Base-by-base conservation (phyloP, 2,113 vertebrate species). In the Glaucomys volans region DNA sequence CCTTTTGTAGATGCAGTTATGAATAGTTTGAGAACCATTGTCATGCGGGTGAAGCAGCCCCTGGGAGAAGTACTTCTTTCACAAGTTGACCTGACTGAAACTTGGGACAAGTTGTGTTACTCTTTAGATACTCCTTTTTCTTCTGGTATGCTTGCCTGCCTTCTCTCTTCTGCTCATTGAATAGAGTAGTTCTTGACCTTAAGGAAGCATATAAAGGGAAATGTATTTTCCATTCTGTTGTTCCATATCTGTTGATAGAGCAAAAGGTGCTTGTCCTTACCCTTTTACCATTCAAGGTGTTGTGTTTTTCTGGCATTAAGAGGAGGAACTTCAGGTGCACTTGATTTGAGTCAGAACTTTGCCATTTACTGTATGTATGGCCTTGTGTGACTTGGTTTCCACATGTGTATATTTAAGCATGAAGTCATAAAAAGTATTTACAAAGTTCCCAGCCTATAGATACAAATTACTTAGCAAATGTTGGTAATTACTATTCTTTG, bases 11-110 rank as follows among this genome's bases (percentile, higher is more conserved):
- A 86, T 84, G 24, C 77, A 94, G 1, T 67, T 71, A 1, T 54
- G 72, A n/a, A 66, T 83, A 83, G 59, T 81, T 86, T 71, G 86
- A 90, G 82, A 72, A 67, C 32, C n/a, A 47, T 86, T 85, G 66
- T 87, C 71, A 47, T 50, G 40, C 20, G 57, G 18, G 67, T 66
- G 52, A 92, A 79, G 76, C 77, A 74, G n/a, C 20, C 69, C 62
- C 52, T 30, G 62, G 52, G n/a, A 77, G 40, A 77, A 44, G 4
- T 62, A 77, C 69, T 74, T 86, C 20, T 92, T 87, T 87, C 40
- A 87, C 47, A 87, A 92, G 40, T n/a, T 69, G 30, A 74, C 77
- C 64, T 83, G 59, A 30, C 54, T 86, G 59, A 80, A 66, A 57
- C 44, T 44, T 16, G 18, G 74, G 54, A 77, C 35, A 79, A 69